These are phyloP conservation scores for Lithophane socia DNA, from an alignment of 2,888 invertebrate genomes.

Conservation along the genomic window DNA sequence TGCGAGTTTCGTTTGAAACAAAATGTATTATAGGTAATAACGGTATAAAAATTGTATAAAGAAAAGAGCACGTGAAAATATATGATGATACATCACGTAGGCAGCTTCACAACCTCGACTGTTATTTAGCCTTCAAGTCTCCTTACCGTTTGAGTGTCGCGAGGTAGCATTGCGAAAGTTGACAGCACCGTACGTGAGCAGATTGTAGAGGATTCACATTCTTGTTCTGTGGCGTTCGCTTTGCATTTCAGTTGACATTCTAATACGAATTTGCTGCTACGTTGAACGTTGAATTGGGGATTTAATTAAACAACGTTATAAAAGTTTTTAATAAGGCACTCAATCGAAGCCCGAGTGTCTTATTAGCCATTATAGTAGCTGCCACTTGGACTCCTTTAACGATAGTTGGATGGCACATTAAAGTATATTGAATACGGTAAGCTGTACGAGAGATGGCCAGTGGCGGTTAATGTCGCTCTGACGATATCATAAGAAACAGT, in stretches of 20 bases:
- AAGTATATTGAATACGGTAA: slow-evolving; percentile 72
- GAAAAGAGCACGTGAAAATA: slow-evolving; percentile 54
- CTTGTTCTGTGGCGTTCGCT: slow-evolving; percentile 77
- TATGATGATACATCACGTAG: slow-evolving; percentile 73
- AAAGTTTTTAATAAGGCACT: slow-evolving; percentile 69
- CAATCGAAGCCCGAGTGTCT: slow-evolving; percentile 62
- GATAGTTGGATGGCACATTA: slow-evolving; percentile 71
- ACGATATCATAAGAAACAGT: slow-evolving; percentile 78
- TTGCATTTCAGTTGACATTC: slow-evolving; percentile 82
- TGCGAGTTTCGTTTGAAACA: slow-evolving; percentile 24
- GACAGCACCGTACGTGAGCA: slow-evolving; percentile 86
- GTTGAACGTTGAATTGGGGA: slow-evolving; percentile 56
- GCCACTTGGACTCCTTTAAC: slow-evolving; percentile 62
- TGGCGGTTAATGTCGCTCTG: slow-evolving; percentile 59
- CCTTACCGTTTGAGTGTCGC: slow-evolving; percentile 84
- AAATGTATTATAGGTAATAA: slow-evolving; percentile 24
- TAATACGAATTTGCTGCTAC: slow-evolving; percentile 71
- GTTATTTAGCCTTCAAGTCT: slow-evolving; percentile 85
- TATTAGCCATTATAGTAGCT: slow-evolving; percentile 67
- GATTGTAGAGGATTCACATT: slow-evolving; percentile 82
- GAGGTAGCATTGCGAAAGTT: slow-evolving; percentile 89
- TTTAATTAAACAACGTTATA: slow-evolving; percentile 71
- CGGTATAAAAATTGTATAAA: slow-evolving; percentile 21
- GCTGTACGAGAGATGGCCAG: slow-evolving; percentile 67
- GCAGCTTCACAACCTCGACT: slow-evolving; percentile 77